phyloP scores from a whole-genome alignment of 1,140 invertebrate genomes.

The Pissodes strobi region DNA sequence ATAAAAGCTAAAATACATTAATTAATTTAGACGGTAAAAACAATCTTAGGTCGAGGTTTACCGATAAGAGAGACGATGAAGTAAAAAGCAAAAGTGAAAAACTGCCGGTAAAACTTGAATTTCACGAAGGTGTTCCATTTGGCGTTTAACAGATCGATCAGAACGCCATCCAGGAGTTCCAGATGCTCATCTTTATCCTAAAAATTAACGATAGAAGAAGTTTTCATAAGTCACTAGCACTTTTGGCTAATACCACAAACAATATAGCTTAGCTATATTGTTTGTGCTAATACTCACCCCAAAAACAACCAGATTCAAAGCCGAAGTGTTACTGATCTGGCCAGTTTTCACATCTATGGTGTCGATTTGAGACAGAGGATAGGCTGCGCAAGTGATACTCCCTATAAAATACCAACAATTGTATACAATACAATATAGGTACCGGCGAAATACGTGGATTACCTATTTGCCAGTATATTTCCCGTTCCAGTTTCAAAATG shows the following conservation, averaged over 20 bases:
- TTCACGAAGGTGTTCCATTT: conserved; percentile 99
- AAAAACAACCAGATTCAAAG: conserved; percentile 97
- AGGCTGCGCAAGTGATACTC: conserved; percentile 94
- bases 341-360: conserved; percentile 92
- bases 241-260: background rate
- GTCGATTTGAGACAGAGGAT: conserved; percentile 94
- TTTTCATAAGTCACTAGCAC: background rate
- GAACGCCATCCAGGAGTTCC: conserved; percentile 91
- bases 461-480: conserved; percentile 96
- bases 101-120: conserved; percentile 91
- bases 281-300: conserved; percentile 78
- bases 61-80: conserved; percentile 80
- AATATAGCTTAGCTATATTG: background rate
- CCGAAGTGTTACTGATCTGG: conserved; percentile 90
- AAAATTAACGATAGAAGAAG: conserved; percentile 50
- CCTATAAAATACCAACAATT: conserved; percentile 62
- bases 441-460: too few relatives aligned
- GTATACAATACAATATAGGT: too few relatives aligned
- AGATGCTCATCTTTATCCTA: conserved; percentile 94
- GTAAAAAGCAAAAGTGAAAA: conserved; percentile 87
- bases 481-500: conserved; percentile 90
- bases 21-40: background rate
- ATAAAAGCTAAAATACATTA: conserved; percentile 69
- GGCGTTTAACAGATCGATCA: conserved; percentile 92
- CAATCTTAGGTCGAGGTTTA: background rate